Conservation (phyloP, 1,140 invertebrate genomes). For the Lepidurus arcticus region DNA sequence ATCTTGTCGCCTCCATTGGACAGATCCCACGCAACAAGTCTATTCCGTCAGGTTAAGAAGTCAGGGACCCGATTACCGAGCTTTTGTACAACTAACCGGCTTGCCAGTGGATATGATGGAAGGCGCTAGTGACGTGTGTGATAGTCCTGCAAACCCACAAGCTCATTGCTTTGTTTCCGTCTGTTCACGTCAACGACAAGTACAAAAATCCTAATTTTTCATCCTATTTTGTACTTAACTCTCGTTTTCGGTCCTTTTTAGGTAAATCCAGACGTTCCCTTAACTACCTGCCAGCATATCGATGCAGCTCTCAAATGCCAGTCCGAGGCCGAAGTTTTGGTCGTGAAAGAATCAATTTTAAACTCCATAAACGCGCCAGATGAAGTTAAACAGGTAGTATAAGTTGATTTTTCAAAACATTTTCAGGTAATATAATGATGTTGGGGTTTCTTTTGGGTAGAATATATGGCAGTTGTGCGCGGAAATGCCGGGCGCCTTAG, state of each 20-base stretch:
- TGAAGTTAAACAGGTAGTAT: constrained; percentile 57
- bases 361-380: constrained; percentile 57
- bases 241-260: not conserved
- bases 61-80: constrained; percentile 62
- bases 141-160: constrained; percentile 49
- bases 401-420: constrained; percentile 29
- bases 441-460: not conserved
- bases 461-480: constrained; percentile 1
- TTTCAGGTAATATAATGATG: not conserved
- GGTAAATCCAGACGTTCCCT: constrained; percentile 23
- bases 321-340: constrained; percentile 57
- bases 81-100: constrained; percentile 66
- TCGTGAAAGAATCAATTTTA: constrained; percentile 60
- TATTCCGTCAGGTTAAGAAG: constrained; percentile 64
- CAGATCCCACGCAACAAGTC: constrained; percentile 47
- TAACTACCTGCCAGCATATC: constrained; percentile 58
- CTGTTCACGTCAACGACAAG: constrained; percentile 43
- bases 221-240: not conserved
- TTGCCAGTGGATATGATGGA: constrained; percentile 45
- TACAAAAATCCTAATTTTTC: constrained; percentile 24
- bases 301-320: constrained; percentile 60
- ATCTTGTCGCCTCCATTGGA: not conserved
- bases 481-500: constrained; percentile 52
- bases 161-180: constrained; percentile 62
- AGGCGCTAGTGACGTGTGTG: constrained; percentile 47